A percentile compares a stretch with the other conserved stretches of the same genome.
Evolutionary conservation across 2,888 invertebrate species (phyloP).

Genomic region (Colostygia pectinataria): DNA sequence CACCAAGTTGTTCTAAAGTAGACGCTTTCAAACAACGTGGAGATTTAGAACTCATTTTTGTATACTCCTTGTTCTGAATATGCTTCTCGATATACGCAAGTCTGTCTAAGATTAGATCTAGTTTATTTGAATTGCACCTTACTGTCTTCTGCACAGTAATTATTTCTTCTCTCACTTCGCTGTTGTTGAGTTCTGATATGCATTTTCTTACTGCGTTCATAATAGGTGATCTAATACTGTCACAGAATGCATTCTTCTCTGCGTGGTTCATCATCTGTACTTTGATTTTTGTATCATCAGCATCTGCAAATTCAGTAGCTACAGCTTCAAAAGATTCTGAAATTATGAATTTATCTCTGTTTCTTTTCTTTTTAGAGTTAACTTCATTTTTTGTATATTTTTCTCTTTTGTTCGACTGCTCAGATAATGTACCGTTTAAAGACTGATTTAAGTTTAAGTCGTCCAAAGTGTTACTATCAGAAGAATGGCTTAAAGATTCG

Average conservation of each 20-base stretch:
- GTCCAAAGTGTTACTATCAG: conserved; percentile 61
- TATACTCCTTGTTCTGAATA: conserved; percentile 30
- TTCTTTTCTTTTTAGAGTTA: conserved; percentile 36
- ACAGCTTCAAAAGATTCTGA: conserved; percentile 69
- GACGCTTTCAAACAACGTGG: conserved; percentile 45
- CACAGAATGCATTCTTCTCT: conserved; percentile 60
- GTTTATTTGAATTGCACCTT: conserved; percentile 50
- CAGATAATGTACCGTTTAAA: conserved; percentile 61
- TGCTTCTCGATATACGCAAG: conserved; percentile 58
- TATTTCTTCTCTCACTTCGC: conserved; percentile 43
- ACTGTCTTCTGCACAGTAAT: conserved; percentile 48
- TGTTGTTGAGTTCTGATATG: conserved; percentile 49
- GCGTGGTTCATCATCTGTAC: conserved; percentile 69
- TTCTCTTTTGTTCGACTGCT: conserved; percentile 51
- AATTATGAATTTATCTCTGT: conserved; percentile 44
- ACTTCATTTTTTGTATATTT: conserved; percentile 48
- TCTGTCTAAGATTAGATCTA: conserved; percentile 59
- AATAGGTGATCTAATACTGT: conserved; percentile 63
- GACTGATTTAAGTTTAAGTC: conserved; percentile 66
- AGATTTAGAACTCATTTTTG: conserved; percentile 4
- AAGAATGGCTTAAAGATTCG: conserved; percentile 55
- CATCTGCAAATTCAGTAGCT: conserved; percentile 51
- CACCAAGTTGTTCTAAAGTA: conserved; percentile 58
- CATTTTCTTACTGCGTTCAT: conserved; percentile 61
- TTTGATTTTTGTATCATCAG: conserved; percentile 61